These are phyloP conservation scores for Andrena chrysosceles DNA, from an alignment of 2,888 invertebrate species.

Conservation along the genomic window DNA sequence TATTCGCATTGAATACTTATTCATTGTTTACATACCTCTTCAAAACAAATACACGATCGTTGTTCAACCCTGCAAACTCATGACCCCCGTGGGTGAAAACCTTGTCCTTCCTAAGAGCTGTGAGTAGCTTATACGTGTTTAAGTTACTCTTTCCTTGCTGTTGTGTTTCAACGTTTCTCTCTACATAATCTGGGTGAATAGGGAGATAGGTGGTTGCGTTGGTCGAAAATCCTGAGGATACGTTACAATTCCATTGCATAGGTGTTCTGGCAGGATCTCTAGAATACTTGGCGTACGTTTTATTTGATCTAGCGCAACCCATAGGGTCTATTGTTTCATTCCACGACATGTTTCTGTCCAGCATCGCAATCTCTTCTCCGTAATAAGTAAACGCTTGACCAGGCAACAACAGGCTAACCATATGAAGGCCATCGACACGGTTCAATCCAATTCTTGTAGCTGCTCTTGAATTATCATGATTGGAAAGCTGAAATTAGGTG, in stretches of 20 bases:
- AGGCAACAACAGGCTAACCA: constrained; percentile 86
- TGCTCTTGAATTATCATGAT: constrained; percentile 77
- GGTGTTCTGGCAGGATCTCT: constrained; percentile 80
- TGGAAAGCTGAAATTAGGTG: constrained; percentile 75
- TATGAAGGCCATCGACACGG: constrained; percentile 84
- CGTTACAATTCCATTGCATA: constrained; percentile 82
- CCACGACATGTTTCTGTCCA: constrained; percentile 64
- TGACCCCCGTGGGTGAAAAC: constrained; percentile 75
- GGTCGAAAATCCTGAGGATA: constrained; percentile 77
- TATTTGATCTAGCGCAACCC: constrained; percentile 53
- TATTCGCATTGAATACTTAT: not conserved
- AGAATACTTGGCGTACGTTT: constrained; percentile 64
- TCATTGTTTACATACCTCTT: constrained; percentile 69
- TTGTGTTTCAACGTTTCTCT: constrained; percentile 73
- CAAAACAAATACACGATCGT: constrained; percentile 71
- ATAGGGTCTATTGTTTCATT: constrained; percentile 75
- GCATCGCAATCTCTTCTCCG: constrained; percentile 80
- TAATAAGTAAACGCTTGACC: constrained; percentile 87
- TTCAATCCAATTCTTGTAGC: constrained; percentile 74
- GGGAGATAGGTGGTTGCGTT: constrained; percentile 72
- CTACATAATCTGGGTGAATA: constrained; percentile 68
- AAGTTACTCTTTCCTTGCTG: constrained; percentile 67
- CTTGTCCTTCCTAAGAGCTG: constrained; percentile 69
- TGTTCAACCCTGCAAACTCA: constrained; percentile 70
- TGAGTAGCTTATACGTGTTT: constrained; percentile 70